Conservation (phyloP, 2,113 vertebrate species). For the Paramisgurnus dabryanus region DNA sequence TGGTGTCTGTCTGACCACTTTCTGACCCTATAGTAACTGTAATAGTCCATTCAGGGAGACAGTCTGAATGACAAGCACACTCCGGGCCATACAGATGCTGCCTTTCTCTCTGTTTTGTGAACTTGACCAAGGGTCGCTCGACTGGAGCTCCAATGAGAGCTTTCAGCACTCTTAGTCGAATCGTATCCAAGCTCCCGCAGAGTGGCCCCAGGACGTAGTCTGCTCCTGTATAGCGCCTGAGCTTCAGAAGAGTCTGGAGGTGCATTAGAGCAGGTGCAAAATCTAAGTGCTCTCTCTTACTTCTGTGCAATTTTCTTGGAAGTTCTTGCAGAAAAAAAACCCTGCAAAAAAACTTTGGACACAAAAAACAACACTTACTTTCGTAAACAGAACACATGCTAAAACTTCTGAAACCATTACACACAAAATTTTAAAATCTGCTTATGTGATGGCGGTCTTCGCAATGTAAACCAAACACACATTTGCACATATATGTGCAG, state of each 20-base stretch:
- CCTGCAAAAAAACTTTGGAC: background rate
- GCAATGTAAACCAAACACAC: conserved; percentile 38
- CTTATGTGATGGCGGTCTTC: background rate
- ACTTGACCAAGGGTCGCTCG: background rate
- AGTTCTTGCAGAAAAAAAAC: background rate
- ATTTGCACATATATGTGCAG: conserved; percentile 12
- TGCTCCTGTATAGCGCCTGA: conserved; percentile 19
- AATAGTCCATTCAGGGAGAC: conserved; percentile 54
- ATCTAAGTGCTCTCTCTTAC: conserved; percentile 52
- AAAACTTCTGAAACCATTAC: background rate
- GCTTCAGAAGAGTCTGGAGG: conserved; percentile 50
- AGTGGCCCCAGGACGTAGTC: conserved; percentile 10
- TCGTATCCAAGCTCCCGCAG: conserved; percentile 4
- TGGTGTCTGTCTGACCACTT: conserved; percentile 64
- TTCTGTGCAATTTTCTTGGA: conserved; percentile 60
- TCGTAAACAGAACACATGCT: too few species aligned
- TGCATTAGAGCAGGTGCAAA: conserved; percentile 52
- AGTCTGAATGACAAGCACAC: conserved; percentile 47
- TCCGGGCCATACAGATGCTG: conserved; percentile 40
- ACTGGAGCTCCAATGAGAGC: background rate
- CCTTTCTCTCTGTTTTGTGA: conserved; percentile 31
- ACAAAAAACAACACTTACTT: background rate
- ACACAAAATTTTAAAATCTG: background rate
- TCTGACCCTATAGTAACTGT: conserved; percentile 58
- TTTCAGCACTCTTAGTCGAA: conserved; percentile 16